A percentile compares a stretch with the other conserved stretches of the same genome.
These are phyloP conservation scores for Hycleus phaleratus DNA, from an alignment of 1,140 invertebrate species.

Conservation along the genomic window DNA sequence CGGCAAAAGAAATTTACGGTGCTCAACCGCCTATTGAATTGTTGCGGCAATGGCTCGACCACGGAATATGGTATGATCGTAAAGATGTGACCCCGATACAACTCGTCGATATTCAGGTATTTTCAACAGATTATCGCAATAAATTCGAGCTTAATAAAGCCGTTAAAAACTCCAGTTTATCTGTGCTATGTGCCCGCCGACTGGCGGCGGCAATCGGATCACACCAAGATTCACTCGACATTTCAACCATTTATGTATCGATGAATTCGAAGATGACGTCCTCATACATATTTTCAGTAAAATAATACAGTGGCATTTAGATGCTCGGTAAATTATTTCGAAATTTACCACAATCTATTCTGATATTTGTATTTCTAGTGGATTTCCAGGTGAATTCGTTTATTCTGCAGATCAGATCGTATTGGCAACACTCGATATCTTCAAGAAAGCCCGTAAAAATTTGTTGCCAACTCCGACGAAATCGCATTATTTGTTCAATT, in stretches of 20 bases:
- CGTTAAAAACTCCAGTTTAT: slow-evolving; percentile 50
- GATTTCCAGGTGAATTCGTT: slow-evolving; percentile 94
- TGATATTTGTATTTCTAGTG: slow-evolving; percentile 45
- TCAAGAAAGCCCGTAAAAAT: slow-evolving; percentile 74
- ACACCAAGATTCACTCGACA: slow-evolving; percentile 84
- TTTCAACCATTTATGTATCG: slow-evolving; percentile 82
- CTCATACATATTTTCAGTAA: slow-evolving; percentile 82
- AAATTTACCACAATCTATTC: background rate
- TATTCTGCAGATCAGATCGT: slow-evolving; percentile 87
- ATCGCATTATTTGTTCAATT: slow-evolving; percentile 91
- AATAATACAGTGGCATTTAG: slow-evolving; percentile 92
- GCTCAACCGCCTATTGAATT: slow-evolving; percentile 90
- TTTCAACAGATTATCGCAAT: background rate
- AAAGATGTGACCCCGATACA: slow-evolving; percentile 79
- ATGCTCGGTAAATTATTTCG: slow-evolving; percentile 56
- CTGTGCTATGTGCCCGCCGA: slow-evolving; percentile 81
- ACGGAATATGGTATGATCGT: slow-evolving; percentile 87
- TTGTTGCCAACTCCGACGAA: slow-evolving; percentile 85
- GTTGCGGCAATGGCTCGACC: slow-evolving; percentile 82
- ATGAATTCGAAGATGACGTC: slow-evolving; percentile 81
- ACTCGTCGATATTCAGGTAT: slow-evolving; percentile 79
- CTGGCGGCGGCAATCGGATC: slow-evolving; percentile 73
- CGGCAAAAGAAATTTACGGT: slow-evolving; percentile 76
- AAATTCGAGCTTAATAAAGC: background rate
- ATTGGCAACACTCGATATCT: slow-evolving; percentile 74